These are phyloP conservation scores for Pogonomyrmex barbatus DNA, from an alignment of 1,140 invertebrate genomes.

Conservation along the genomic window DNA sequence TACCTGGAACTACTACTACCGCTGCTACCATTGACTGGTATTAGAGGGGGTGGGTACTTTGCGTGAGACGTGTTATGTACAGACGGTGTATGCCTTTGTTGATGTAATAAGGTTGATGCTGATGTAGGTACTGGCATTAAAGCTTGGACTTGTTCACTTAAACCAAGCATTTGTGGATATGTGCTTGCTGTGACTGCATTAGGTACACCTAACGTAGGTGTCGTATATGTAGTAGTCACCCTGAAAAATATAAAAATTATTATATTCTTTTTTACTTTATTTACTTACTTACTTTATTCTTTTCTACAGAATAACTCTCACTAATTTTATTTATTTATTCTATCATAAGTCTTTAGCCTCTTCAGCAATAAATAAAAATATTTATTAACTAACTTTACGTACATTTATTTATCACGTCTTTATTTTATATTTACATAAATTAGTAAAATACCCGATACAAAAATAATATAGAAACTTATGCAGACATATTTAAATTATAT, in stretches of 20 bases:
- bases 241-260: constrained; percentile 82
- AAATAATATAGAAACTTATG: constrained; percentile 29
- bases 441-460: constrained; percentile 19
- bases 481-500: constrained; percentile 30
- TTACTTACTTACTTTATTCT: too few species aligned
- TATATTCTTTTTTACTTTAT: constrained; percentile 2
- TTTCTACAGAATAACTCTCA: not conserved
- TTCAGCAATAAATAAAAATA: constrained; percentile 10
- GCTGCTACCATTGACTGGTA: constrained; percentile 85
- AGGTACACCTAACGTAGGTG: constrained; percentile 82
- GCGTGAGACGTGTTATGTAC: constrained; percentile 82
- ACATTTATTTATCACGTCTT: not conserved
- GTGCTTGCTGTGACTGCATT: constrained; percentile 83
- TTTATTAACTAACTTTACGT: not conserved
- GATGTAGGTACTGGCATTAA: constrained; percentile 83
- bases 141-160: constrained; percentile 85
- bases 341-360: constrained; percentile 2
- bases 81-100: constrained; percentile 82
- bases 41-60: constrained; percentile 87
- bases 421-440: constrained; percentile 5
- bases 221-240: constrained; percentile 85
- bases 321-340: constrained; percentile 7
- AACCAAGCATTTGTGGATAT: constrained; percentile 84
- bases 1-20: constrained; percentile 69
- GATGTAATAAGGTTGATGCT: constrained; percentile 81